Base-by-base conservation (phyloP, 2,888 invertebrate species). In the Xanthia icteritia region DNA sequence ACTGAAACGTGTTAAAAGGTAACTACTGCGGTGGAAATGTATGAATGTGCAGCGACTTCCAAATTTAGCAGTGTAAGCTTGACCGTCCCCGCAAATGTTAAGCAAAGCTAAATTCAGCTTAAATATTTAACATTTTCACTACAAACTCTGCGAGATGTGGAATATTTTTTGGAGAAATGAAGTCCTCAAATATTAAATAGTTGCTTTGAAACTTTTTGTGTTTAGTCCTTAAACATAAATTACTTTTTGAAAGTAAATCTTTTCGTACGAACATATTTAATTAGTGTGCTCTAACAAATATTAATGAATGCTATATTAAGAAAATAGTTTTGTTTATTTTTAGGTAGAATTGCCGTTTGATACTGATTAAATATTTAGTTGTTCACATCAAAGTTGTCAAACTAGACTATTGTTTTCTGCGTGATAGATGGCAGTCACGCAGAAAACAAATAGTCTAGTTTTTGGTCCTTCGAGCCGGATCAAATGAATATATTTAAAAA, bases 121-220 rank as follows among this genome's bases (percentile, higher is more conserved):
- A 76, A 80, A 80, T 67, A 67, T 83, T 76, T 64, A 73, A 83
- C 27, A 80, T 65, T 77, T 77, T 70, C 70, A 64, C 31, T 67
- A 60, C 45, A 64, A 75, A 73, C 56, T 45, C 61, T 15, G 27
- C 69, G 51, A 73, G 54, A 56, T 67, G 67, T 63, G 20, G 27
- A 73, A 83, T 83, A 76, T 6, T 76, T 82, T 82, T 83, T 73
- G n/a, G 58, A 54, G 48, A 36, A 67, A 61, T 48, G 13, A 71
- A 48, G 45, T 71, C n/a, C 51, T 79, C 36, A 54, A 69, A 70
- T 67, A 64, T 72, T 42, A 80, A 83, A 83, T 67, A 66, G 51
- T 60, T 66, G 66, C 63, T 80, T 51, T 79, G 9, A 70, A 70
- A 64, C 42, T 71, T 70, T 82, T 69, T 54, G 60, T 48, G 58